Base-by-base conservation (phyloP, 2,888 invertebrate species). In the Ferdinandea cuprea region DNA sequence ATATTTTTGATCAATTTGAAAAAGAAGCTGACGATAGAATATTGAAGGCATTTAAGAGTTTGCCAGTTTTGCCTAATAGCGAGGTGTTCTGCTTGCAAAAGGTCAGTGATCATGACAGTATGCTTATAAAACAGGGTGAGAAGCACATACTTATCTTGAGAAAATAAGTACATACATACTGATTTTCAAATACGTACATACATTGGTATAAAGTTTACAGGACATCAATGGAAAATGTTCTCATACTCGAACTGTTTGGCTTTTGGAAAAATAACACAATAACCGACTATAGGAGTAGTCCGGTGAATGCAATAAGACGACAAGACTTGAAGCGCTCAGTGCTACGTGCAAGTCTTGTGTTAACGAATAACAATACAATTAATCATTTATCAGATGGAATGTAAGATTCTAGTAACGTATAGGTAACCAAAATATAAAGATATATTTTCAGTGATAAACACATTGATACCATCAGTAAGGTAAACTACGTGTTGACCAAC, bases 401-500 rank as follows among this genome's bases (percentile, higher is more conserved):
- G 94, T 93, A 90, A 15, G 11, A 1, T 7, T 4, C 4, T 1
- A 0, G 2, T 44, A 11, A n/a, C 17, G 4, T 7, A 3, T 37
- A 13, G 17, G 9, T 8, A 11, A 17, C 1, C 3, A 11, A 9
- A 1, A 11, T 4, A 17, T 0, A 37, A n/a, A 13, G 6, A 3
- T 21, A 5, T 32, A 56, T 56, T 54, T 86, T 42, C 63, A 91
- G 91, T 63, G 88, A 92, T 44, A 90, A 88, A 72, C 92, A 92
- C 74, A 89, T 92, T 5, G 94, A 94, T 87, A 93, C 94, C 9
- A 93, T 94, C 54, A 92, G 93, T 2, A 94, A 94, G 89, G 93
- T 93, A 0, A 93, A 93, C 88, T 94, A 93, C 86, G 91, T 92
- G 0, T 91, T 94, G 9, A 92, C 93, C 1, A 92, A 93, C 86